Percentiles rank a stretch among this genome's conserved stretches.
Conservation (phyloP, 2,797 vertebrate genomes). For the Rhinoraja longicauda region DNA sequence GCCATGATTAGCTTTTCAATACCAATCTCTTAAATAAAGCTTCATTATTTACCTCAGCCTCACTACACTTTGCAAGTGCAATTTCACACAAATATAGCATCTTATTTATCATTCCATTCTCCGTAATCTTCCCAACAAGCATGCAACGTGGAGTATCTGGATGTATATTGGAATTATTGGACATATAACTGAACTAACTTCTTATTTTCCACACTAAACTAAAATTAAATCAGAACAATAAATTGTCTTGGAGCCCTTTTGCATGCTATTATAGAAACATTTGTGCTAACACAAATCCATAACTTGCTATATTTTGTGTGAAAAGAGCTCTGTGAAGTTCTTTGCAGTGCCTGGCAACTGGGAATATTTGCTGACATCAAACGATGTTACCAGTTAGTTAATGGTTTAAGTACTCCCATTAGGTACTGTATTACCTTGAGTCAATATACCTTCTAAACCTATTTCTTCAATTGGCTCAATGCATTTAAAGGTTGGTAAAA, state of each 20-base stretch:
- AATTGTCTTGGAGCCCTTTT: not conserved
- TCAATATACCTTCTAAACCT: not conserved
- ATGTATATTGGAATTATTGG: constrained; percentile 10
- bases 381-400: not conserved
- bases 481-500: not conserved
- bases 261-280: not conserved
- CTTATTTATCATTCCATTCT: constrained; percentile 9
- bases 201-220: not conserved
- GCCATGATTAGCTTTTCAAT: constrained; percentile 26
- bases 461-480: not conserved
- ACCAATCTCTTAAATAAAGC: not conserved
- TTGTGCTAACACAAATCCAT: not conserved
- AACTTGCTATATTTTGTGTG: not conserved
- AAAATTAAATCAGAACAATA: constrained; percentile 15
- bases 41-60: constrained; percentile 2
- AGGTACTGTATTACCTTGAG: not conserved
- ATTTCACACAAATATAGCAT: constrained; percentile 24
- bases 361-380: not conserved
- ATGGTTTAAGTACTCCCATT: not conserved
- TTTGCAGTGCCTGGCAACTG: not conserved
- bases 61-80: constrained; percentile 14
- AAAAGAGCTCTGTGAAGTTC: not conserved
- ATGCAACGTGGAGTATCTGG: not conserved
- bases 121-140: constrained; percentile 20
- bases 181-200: not conserved